Conservation (phyloP, 1,140 invertebrate genomes). For the Anastatus disparis region DNA sequence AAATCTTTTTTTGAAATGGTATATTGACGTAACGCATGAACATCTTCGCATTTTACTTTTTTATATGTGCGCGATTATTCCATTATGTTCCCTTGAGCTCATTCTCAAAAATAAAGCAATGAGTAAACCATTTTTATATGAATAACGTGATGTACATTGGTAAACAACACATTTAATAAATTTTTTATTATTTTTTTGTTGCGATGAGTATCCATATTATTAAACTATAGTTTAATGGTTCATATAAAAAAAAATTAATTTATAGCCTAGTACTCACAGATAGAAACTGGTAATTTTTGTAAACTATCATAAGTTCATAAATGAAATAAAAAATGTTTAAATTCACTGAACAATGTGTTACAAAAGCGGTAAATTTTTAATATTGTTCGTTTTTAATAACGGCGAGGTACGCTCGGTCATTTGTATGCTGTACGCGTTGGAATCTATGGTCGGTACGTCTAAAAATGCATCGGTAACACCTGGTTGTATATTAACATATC, state of each 20-base stretch:
- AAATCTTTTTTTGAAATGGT: background rate
- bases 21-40: background rate
- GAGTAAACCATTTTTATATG: background rate
- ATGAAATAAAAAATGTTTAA: no score
- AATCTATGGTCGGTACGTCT: conserved; percentile 12
- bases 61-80: conserved; percentile 20
- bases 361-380: conserved; percentile 16
- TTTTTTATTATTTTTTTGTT: no score
- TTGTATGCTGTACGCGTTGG: conserved; percentile 8
- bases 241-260: no score
- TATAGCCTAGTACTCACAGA: conserved; percentile 7
- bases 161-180: conserved; percentile 7
- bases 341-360: conserved; percentile 8
- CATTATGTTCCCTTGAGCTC: conserved; percentile 23
- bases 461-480: background rate
- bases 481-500: conserved; percentile 36
- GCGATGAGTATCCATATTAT: no score
- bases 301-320: no score
- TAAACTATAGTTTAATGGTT: no score
- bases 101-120: conserved; percentile 37
- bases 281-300: no score
- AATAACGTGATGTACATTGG: background rate
- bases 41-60: no score
- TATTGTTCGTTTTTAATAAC: conserved; percentile 1
- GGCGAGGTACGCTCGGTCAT: conserved; percentile 16